These are phyloP conservation scores for Caenorhabditis remanei DNA, from an alignment of 1,140 invertebrate species.

Conservation along the genomic window DNA sequence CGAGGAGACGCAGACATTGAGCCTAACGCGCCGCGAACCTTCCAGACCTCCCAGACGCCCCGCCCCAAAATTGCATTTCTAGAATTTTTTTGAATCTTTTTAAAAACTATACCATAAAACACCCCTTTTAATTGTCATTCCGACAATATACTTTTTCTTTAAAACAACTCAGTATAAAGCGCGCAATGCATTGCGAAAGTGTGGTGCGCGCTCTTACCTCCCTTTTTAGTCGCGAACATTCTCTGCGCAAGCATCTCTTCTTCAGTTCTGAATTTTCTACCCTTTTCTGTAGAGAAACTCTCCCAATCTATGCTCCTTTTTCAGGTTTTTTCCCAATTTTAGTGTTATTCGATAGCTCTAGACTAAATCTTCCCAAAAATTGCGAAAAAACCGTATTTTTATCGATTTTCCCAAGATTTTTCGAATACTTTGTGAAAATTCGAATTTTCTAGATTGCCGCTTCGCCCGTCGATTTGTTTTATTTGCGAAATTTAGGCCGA, in stretches of 20 bases:
- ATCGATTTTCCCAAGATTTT: too few relatives aligned
- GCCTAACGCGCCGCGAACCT: conserved; percentile 13
- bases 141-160: background rate
- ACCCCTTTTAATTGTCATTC: background rate
- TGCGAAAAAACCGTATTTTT: background rate
- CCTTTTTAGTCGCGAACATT: conserved; percentile 47
- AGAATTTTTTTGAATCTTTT: background rate
- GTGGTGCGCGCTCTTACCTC: conserved; percentile 53
- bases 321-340: conserved; percentile 20
- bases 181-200: background rate
- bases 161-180: background rate
- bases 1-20: background rate
- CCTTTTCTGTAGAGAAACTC: background rate
- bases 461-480: too few relatives aligned
- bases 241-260: conserved; percentile 33
- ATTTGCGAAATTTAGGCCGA: too few relatives aligned
- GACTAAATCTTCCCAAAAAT: background rate
- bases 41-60: conserved; percentile 6
- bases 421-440: too few relatives aligned
- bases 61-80: conserved; percentile 17
- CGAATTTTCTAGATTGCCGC: too few relatives aligned
- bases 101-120: background rate
- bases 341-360: background rate
- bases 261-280: conserved; percentile 26
- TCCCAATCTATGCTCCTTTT: background rate